Evolutionary conservation across 2,113 vertebrate species (phyloP).

Genomic region (Amphiprion percula): DNA sequence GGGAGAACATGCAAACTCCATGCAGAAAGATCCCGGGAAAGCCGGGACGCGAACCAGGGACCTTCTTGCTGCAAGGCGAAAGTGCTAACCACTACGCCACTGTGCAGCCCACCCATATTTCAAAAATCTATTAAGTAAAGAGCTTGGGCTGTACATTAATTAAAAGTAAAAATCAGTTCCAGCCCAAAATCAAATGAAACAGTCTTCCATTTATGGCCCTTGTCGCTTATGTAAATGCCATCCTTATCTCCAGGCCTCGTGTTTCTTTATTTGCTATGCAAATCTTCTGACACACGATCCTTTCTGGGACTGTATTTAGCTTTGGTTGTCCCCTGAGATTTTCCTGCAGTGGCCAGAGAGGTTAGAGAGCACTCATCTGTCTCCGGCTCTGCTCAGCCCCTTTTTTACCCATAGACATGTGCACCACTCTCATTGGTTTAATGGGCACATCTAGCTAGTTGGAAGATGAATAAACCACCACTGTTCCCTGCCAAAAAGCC

Average conservation of each 20-base stretch:
- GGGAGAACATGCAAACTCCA: too few species aligned
- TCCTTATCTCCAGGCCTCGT: slow-evolving; percentile 35
- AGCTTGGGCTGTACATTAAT: slow-evolving; percentile 2
- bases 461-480: slow-evolving; percentile 31
- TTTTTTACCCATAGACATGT: slow-evolving; percentile 16
- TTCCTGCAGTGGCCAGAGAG: slow-evolving; percentile 17
- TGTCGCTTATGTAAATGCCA: slow-evolving; percentile 58
- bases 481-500: slow-evolving; percentile 45
- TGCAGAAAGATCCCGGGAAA: too few species aligned
- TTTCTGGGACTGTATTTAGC: slow-evolving; percentile 54
- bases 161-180: slow-evolving; percentile 1
- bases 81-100: too few species aligned
- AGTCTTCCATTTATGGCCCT: slow-evolving; percentile 27
- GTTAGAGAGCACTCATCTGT: neutral
- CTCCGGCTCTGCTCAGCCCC: neutral
- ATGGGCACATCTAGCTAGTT: slow-evolving; percentile 44
- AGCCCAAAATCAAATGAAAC: slow-evolving; percentile 29
- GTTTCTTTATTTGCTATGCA: slow-evolving; percentile 53
- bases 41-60: too few species aligned
- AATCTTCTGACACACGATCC: slow-evolving; percentile 44
- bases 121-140: slow-evolving; percentile 9
- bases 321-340: slow-evolving; percentile 47
- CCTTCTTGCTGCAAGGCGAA: too few species aligned
- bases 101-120: slow-evolving; percentile 16
- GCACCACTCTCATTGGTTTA: slow-evolving; percentile 48